These are phyloP conservation scores for Parazoanthus swiftii DNA, from an alignment of 92 coral and sea anemone genomes.

Conservation along the genomic window DNA sequence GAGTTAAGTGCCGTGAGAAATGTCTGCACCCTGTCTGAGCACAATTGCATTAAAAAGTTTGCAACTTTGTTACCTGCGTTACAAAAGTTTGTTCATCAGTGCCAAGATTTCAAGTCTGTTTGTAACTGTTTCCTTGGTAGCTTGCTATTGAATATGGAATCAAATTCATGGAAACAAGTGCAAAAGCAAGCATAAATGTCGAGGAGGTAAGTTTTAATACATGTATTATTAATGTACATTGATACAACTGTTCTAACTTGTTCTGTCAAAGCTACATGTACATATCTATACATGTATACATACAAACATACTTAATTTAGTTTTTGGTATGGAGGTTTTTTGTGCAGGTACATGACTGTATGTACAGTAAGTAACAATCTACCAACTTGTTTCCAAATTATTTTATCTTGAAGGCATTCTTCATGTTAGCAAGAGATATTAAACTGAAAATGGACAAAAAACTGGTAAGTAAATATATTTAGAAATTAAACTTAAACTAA, in stretches of 20 bases:
- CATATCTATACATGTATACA: too few species aligned
- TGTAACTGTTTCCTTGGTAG: slow-evolving; percentile 31
- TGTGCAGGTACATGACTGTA: background rate
- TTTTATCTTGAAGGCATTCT: slow-evolving; percentile 70
- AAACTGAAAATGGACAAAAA: slow-evolving; percentile 98
- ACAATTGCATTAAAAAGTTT: too few species aligned
- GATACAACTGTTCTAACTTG: too few species aligned
- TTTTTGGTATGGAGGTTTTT: background rate
- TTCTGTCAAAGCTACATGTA: too few species aligned
- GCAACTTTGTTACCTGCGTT: background rate
- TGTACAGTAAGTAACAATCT: background rate
- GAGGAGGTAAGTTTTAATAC: slow-evolving; percentile 71
- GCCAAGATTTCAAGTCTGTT: background rate
- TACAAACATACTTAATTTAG: background rate
- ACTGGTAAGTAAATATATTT: slow-evolving; percentile 64
- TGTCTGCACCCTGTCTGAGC: background rate
- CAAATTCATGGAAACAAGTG: slow-evolving; percentile 99
- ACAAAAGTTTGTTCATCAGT: background rate
- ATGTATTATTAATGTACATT: too few species aligned
- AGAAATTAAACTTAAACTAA: background rate
- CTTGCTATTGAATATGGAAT: slow-evolving; percentile 96
- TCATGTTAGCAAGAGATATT: slow-evolving; percentile 95
- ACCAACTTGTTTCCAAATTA: background rate
- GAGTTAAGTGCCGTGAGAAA: background rate
- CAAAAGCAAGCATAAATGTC: slow-evolving; percentile 97